phyloP scores from a whole-genome alignment of 2,113 vertebrate genomes.

The Hippocampus zosterae region DNA sequence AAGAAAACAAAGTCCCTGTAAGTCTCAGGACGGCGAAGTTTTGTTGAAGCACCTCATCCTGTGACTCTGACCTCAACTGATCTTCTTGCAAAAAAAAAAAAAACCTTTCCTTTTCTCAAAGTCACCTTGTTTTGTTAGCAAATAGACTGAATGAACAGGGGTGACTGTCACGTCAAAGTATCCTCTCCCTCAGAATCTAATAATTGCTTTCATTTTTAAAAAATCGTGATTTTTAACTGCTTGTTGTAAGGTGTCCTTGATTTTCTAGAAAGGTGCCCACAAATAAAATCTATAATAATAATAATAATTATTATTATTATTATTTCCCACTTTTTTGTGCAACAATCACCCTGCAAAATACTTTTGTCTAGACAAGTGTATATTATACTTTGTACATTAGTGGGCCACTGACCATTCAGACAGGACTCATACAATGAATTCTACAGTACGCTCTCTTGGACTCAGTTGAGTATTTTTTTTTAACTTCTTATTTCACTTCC shows the following conservation, averaged over 20 bases:
- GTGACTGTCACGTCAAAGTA: neutral
- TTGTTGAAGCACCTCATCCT: neutral
- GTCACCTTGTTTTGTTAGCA: slow-evolving; percentile 16
- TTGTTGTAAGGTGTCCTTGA: too few relatives aligned
- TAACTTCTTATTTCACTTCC: neutral
- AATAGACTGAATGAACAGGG: neutral
- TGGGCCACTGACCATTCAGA: neutral
- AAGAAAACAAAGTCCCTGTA: neutral
- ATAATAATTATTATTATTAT: too few relatives aligned
- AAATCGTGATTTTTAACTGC: too few relatives aligned
- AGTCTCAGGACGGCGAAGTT: neutral
- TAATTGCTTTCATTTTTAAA: neutral
- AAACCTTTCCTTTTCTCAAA: neutral
- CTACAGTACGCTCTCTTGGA: neutral
- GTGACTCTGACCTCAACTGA: neutral
- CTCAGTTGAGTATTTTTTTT: neutral
- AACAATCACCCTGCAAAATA: neutral
- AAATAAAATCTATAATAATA: too few relatives aligned
- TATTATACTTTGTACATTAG: neutral
- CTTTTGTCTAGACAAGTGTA: neutral
- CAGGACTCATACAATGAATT: neutral
- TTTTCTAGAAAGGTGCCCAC: too few relatives aligned
- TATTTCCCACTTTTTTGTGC: neutral
- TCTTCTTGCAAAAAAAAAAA: neutral
- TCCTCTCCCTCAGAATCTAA: neutral